Conservation (phyloP, 2,888 invertebrate genomes). For the Trachelus troglodyta region DNA sequence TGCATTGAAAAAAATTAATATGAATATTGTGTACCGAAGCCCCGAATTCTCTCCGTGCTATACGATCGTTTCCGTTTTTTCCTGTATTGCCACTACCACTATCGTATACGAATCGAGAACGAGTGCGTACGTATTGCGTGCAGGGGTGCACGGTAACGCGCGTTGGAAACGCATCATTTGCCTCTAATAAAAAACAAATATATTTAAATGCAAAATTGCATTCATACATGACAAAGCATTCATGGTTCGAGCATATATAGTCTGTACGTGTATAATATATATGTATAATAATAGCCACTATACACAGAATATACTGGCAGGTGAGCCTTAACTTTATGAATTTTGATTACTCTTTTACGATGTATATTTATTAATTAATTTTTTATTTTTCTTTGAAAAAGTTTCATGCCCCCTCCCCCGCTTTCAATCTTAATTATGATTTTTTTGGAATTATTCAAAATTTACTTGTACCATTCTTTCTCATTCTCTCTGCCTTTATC, state of each 20-base stretch:
- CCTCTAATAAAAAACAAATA: slow-evolving; percentile 28
- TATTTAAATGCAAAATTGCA: slow-evolving; percentile 38
- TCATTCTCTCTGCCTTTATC: too few relatives aligned
- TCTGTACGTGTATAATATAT: not conserved
- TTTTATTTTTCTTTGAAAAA: not conserved
- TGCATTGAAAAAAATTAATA: slow-evolving; percentile 49
- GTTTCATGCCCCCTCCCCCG: not conserved
- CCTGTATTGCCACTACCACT: not conserved
- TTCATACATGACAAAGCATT: slow-evolving; percentile 7
- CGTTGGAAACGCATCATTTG: slow-evolving; percentile 18
- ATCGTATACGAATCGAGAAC: not conserved
- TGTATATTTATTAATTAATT: not conserved
- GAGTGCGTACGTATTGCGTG: not conserved
- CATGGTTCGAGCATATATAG: not conserved
- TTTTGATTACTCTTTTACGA: not conserved
- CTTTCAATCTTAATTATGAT: not conserved
- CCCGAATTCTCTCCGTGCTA: slow-evolving; percentile 23
- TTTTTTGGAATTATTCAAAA: not conserved
- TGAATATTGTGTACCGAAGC: slow-evolving; percentile 37
- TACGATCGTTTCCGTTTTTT: not conserved
- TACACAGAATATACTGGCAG: not conserved
- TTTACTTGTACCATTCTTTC: not conserved
- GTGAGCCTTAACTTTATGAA: not conserved
- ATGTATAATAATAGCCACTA: not conserved
- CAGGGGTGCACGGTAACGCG: slow-evolving; percentile 13